Evolutionary conservation across 2,888 invertebrate species (phyloP), one percentile per base, ranked within the genome.

Genomic region (Dromius quadrimaculatus): DNA sequence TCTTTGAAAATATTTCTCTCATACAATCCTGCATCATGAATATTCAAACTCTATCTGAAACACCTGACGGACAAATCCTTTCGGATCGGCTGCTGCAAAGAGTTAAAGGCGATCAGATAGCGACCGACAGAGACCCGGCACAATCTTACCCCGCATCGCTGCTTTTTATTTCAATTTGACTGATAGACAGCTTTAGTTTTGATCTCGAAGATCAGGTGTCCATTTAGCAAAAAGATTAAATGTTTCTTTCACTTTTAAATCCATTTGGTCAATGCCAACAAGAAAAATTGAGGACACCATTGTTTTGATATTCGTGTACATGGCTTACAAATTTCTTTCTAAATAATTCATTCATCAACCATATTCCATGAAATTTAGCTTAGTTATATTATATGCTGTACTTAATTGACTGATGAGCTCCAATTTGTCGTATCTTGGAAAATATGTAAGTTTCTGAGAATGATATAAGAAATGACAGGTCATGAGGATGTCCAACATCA

Each of bases 111-210:
- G 79, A 80, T 81, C 80, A 80, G 81, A 81, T 81, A 80, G 76
- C 41, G 15, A 9, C 15, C 79, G 78, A 79, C 79, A 79, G 78
- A n/a, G n/a, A n/a, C n/a, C 13, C 50, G 81, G 80, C 81, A n/a
- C 81, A 81, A 81, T 81, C 80, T 76, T 15, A 28, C 28, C 47
- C 47, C 75, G 77, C 76, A 79, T 79, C 41, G 41, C 36, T 57
- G 57, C 32, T 64, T 74, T 73, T 73, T 75, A 77, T 76, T 80
- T 79, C n/a, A n/a, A n/a, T n/a, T n/a, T n/a, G n/a, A n/a, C n/a
- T 81, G 81, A 81, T 81, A 78, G 81, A 81, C 81, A 79, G 79
- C 76, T 77, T 78, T 78, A 78, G 78, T 79, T 78, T 77, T 77
- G 76, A 77, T 78, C 75, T 74, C 73, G 71, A 57, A 76, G 75